Conservation (phyloP, 2,113 vertebrate genomes). For the Thalassoma bifasciatum region DNA sequence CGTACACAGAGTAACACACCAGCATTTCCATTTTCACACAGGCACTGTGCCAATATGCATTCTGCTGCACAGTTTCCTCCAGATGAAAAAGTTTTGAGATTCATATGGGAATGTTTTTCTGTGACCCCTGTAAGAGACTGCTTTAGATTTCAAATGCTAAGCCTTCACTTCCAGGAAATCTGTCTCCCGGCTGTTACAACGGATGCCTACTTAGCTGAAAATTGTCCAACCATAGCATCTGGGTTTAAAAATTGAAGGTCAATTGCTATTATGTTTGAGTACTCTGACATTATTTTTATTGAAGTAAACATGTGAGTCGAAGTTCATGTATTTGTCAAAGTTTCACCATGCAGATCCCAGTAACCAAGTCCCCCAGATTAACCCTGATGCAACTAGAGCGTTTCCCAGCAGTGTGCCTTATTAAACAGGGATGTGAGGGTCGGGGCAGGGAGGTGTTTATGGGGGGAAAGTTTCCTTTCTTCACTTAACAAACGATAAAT, state of each 20-base stretch:
- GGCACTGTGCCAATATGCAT: constrained; percentile 7
- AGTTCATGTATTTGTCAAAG: constrained; percentile 9
- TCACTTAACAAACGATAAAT: constrained; percentile 25
- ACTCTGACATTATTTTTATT: constrained; percentile 1
- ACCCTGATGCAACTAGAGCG: constrained; percentile 22
- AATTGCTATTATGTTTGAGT: constrained; percentile 3
- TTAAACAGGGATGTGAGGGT: constrained; percentile 36
- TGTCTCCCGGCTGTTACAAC: not conserved
- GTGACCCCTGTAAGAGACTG: constrained; percentile 10
- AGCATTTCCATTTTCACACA: constrained; percentile 19
- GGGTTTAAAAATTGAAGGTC: not conserved
- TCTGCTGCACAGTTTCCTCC: constrained; percentile 21
- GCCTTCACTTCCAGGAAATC: not conserved
- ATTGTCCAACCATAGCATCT: not conserved
- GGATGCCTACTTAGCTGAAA: not conserved
- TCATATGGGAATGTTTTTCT: constrained; percentile 39
- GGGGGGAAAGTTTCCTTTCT: constrained; percentile 13
- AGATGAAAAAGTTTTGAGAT: constrained; percentile 39
- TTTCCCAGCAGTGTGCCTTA: constrained; percentile 45
- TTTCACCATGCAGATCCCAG: constrained; percentile 8
- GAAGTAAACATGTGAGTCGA: not conserved
- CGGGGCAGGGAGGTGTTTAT: constrained; percentile 22
- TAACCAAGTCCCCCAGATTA: constrained; percentile 9
- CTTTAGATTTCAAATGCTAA: constrained; percentile 11
- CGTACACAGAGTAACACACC: constrained; percentile 30